Percentiles rank a stretch among this genome's conserved stretches.
phyloP scores from a whole-genome alignment of 2,888 invertebrate genomes.

The Cephus pygmeus region DNA sequence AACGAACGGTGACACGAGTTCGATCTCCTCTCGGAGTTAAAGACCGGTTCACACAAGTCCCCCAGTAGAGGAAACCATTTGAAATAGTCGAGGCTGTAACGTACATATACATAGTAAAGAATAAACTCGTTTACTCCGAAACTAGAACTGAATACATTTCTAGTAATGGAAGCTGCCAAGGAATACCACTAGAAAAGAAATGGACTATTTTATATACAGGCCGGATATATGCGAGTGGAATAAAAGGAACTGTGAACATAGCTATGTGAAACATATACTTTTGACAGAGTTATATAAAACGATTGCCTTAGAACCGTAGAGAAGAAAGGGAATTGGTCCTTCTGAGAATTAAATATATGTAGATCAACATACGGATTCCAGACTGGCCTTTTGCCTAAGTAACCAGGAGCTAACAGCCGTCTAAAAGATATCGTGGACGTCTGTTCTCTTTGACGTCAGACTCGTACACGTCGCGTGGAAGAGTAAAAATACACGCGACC shows the following conservation, averaged over 20 bases:
- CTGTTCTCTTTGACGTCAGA: conserved; percentile 18
- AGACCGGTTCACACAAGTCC: background rate
- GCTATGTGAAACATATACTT: background rate
- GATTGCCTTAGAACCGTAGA: background rate
- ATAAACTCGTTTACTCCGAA: background rate
- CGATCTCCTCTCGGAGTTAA: conserved; percentile 3
- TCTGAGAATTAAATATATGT: background rate
- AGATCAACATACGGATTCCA: background rate
- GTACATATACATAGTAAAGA: background rate
- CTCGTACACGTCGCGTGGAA: conserved; percentile 9
- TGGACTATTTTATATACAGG: background rate
- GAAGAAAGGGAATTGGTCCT: background rate
- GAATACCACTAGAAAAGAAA: background rate
- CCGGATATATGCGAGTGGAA: background rate
- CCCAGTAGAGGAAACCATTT: background rate
- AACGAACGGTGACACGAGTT: background rate
- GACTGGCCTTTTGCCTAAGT: conserved; percentile 5
- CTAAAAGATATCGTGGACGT: conserved; percentile 7
- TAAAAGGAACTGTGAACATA: background rate
- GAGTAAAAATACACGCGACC: conserved; percentile 18
- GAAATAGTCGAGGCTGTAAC: background rate
- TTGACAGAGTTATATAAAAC: background rate
- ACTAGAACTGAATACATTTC: background rate
- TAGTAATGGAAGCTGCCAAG: background rate
- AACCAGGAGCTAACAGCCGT: conserved; percentile 1